Base-by-base conservation (phyloP, 2,797 vertebrate species). In the Passerculus sandwichensis region DNA sequence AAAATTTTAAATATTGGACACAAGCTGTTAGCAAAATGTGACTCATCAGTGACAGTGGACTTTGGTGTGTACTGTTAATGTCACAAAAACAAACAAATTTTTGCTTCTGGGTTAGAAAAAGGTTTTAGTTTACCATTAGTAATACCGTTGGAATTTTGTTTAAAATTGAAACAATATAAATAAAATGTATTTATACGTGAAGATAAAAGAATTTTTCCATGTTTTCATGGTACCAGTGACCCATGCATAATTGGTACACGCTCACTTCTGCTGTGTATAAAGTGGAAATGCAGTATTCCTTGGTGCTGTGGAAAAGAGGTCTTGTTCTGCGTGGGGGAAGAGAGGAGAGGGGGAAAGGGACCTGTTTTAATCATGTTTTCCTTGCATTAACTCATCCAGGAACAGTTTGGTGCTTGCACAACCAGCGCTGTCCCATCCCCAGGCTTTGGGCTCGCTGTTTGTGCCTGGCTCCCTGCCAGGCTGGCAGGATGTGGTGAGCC, bases 141-240 rank as follows among this genome's bases (percentile, higher is more conserved):
- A 97, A 97, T 70, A 65, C 89, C 20, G 8, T 38, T 72, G 97
- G 96, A 97, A 97, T 97, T 94, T 71, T 97, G 97, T 97, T 97
- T 97, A 96, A 93, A 96, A 95, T 91, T 78, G 85, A 94, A 96
- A 91, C 86, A 93, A 88, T 95, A 83, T 82, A 97, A 97, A 97
- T 96, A 94, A 94, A 76, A 94, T 85, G 56, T 67, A 91, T 86
- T 96, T 96, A 75, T 88, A 61, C 21, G 2, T 97, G 93, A 90
- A 95, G 70, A 91, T 94, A 94, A 65, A 91, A 75, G 80, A 94
- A 50, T 83, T 93, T 95, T 95, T 91, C 93, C 85, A 16, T 83
- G 74, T 8, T 65, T 54, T 82, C 84, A 72, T 59, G 51, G 38
- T 87, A 36, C 5, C 0, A 54, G 62, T 81, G 70, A 77, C 60